A percentile compares a stretch with the other conserved stretches of the same genome.
These are phyloP conservation scores for Heliocidaris tuberculata DNA, from an alignment of 35 echinoderm and acorn worm genomes.

Conservation along the genomic window DNA sequence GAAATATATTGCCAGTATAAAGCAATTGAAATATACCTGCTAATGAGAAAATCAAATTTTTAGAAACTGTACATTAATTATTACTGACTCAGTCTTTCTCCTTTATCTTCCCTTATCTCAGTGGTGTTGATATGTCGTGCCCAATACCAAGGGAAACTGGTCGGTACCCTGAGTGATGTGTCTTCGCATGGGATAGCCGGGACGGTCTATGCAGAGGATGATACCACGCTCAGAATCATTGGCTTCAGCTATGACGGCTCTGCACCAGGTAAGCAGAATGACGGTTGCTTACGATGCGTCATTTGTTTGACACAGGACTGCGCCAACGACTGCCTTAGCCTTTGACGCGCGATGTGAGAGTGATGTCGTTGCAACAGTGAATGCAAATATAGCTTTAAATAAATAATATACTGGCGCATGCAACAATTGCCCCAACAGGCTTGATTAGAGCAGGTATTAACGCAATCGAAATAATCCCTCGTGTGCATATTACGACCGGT, in stretches of 20 bases:
- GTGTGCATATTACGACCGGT: no score
- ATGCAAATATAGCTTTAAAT: neutral
- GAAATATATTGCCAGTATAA: no score
- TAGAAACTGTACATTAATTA: no score
- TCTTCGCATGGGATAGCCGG: slow-evolving; percentile 50
- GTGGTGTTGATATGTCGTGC: neutral
- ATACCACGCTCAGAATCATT: slow-evolving; percentile 8
- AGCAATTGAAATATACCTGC: no score
- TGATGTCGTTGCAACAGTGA: neutral
- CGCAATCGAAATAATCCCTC: no score
- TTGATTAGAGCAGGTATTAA: no score
- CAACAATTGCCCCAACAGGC: neutral
- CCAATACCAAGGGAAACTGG: slow-evolving; percentile 34
- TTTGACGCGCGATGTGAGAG: neutral
- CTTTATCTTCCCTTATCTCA: neutral
- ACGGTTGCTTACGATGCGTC: neutral
- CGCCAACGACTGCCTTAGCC: neutral
- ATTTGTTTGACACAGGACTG: neutral
- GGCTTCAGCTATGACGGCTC: slow-evolving; percentile 48
- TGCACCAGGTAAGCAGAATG: slow-evolving; percentile 20
- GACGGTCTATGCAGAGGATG: slow-evolving; percentile 45
- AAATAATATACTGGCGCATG: neutral
- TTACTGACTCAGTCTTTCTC: neutral
- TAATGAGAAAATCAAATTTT: no score
- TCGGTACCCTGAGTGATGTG: neutral